A percentile compares a stretch with the other conserved stretches of the same genome.
Evolutionary conservation across 2,113 vertebrate genomes (phyloP).

Genomic region (Dolichotis patagonum): DNA sequence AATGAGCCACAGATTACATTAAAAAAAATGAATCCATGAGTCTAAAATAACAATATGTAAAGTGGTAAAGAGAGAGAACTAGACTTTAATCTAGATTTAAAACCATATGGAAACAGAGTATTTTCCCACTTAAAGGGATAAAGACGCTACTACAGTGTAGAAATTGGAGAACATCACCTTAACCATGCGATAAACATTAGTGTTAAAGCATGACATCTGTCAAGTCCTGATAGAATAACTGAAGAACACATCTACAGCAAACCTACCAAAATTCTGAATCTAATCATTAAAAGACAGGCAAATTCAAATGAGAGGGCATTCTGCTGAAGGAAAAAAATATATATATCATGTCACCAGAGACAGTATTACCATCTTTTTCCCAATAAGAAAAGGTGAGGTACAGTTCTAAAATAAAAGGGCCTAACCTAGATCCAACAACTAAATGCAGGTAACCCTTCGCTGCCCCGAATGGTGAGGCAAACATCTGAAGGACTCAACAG

Average conservation of each 20-base stretch:
- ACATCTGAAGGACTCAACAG: not conserved
- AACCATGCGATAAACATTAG: not conserved
- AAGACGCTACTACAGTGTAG: not conserved
- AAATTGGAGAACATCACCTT: not conserved
- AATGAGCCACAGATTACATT: not conserved
- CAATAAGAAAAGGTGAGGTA: not conserved
- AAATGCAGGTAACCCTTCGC: not conserved
- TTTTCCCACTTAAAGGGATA: not conserved
- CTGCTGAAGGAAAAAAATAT: constrained; percentile 27
- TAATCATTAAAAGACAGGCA: not conserved
- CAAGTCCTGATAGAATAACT: not conserved
- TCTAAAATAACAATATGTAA: constrained; percentile 7
- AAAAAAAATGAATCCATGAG: not conserved
- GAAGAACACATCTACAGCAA: not conserved
- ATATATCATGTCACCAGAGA: not conserved
- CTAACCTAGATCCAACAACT: not conserved
- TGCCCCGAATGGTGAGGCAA: not conserved
- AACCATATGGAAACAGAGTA: not conserved
- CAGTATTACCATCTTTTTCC: not conserved
- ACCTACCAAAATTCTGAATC: not conserved
- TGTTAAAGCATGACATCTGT: not conserved
- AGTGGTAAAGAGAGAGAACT: not conserved
- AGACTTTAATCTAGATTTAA: not conserved
- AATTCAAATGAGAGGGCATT: not conserved
- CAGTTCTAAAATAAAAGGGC: not conserved